These are phyloP conservation scores for Dipodomys spectabilis DNA, from an alignment of 2,113 vertebrate genomes.

Conservation along the genomic window DNA sequence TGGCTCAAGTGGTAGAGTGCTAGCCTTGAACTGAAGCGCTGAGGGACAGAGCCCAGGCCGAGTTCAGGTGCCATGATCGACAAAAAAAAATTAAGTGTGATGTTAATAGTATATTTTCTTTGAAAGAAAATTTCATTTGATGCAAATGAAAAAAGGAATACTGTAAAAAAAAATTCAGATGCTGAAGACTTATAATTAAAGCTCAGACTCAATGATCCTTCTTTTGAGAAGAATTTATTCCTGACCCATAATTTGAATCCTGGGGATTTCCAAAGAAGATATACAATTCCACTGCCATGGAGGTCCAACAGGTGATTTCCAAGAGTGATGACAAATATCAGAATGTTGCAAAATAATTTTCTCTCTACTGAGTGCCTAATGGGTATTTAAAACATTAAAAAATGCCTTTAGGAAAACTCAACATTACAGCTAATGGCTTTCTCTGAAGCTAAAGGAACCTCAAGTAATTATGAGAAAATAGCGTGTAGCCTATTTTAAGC, in stretches of 20 bases:
- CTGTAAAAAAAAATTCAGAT: not conserved
- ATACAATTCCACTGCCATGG: not conserved
- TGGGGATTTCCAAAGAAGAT: constrained; percentile 19
- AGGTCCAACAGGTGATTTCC: not conserved
- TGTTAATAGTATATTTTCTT: not conserved
- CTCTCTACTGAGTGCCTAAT: not conserved
- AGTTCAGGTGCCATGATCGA: too few relatives aligned
- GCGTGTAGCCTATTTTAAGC: not conserved
- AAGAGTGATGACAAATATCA: constrained; percentile 17
- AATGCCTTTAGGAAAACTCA: constrained; percentile 25
- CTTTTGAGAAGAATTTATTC: constrained; percentile 50
- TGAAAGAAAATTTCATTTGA: constrained; percentile 19
- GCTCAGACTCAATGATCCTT: constrained; percentile 17
- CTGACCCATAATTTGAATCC: constrained; percentile 56
- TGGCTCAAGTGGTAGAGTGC: too few relatives aligned
- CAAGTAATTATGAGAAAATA: constrained; percentile 34
- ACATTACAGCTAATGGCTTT: not conserved
- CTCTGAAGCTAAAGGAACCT: not conserved
- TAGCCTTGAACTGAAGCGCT: too few relatives aligned
- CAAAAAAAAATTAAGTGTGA: constrained; percentile 11
- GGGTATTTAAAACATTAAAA: not conserved
- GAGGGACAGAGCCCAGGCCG: too few relatives aligned
- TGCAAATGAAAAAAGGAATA: constrained; percentile 35
- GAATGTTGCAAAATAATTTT: constrained; percentile 6
- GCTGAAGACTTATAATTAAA: constrained; percentile 63